These are phyloP conservation scores for Limenitis camilla DNA, from an alignment of 2,888 invertebrate genomes.

Conservation along the genomic window DNA sequence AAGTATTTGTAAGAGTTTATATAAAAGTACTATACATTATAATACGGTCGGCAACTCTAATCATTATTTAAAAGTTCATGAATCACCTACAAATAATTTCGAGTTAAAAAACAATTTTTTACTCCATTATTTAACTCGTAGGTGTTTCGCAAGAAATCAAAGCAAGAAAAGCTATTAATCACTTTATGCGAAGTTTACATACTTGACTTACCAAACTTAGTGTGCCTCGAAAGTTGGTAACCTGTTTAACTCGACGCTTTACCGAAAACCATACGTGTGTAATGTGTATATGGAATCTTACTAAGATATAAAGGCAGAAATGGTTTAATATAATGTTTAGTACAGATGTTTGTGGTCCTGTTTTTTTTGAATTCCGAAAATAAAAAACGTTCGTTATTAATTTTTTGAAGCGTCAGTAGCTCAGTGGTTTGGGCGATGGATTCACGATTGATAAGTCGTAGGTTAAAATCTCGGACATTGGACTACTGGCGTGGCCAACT, in stretches of 20 bases:
- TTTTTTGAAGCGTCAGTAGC: no score
- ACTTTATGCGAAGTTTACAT: constrained; percentile 8
- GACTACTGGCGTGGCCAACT: no score
- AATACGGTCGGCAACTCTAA: no score
- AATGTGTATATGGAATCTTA: background rate
- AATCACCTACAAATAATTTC: no score
- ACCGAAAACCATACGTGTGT: constrained; percentile 2
- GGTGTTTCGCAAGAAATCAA: constrained; percentile 5
- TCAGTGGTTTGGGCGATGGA: no score
- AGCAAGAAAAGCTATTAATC: constrained; percentile 13
- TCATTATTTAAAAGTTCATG: no score
- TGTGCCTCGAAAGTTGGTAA: constrained; percentile 4
- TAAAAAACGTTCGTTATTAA: background rate
- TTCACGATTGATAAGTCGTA: no score
- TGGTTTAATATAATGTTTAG: background rate
- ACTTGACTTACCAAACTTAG: constrained; percentile 9
- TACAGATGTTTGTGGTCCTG: background rate
- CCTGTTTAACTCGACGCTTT: constrained; percentile 4
- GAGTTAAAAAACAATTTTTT: no score
- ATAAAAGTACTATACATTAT: no score
- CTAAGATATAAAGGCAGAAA: background rate
- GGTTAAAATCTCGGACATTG: no score
- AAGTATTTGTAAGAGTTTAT: no score
- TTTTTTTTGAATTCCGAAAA: background rate
- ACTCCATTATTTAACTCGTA: background rate